Evolutionary conservation across 2,797 vertebrate genomes (phyloP).

Genomic region (Brachyrhaphis roseni): DNA sequence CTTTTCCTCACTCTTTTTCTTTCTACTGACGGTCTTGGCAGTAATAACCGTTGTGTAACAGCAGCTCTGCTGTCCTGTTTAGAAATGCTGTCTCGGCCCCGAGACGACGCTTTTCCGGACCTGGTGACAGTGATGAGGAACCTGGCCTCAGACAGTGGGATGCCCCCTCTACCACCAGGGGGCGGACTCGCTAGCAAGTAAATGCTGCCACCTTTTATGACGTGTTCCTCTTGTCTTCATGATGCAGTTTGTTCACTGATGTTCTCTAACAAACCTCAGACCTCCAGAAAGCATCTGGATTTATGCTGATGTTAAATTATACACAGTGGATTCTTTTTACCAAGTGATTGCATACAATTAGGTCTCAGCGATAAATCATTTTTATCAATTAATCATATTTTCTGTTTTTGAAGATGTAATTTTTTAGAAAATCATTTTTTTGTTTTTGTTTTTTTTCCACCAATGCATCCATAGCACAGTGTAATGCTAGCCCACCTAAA

Average conservation of each 20-base stretch:
- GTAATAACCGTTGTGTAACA: conserved; percentile 45
- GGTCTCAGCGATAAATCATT: too few species aligned
- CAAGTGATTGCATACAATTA: background rate
- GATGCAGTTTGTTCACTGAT: background rate
- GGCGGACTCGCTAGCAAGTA: conserved; percentile 99
- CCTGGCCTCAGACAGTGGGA: conserved; percentile 90
- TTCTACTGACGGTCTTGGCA: conserved; percentile 29
- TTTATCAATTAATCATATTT: too few species aligned
- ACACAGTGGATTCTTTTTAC: background rate
- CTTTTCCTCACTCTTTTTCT: conserved; percentile 24
- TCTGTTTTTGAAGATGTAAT: too few species aligned
- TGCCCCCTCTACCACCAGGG: conserved; percentile 95
- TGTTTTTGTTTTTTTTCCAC: too few species aligned
- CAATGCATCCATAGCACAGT: too few species aligned
- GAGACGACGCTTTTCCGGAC: conserved; percentile 94
- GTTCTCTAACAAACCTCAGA: background rate
- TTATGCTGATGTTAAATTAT: background rate
- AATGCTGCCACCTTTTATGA: conserved; percentile 63
- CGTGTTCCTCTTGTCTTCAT: background rate
- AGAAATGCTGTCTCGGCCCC: conserved; percentile 86
- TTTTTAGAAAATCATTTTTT: too few species aligned
- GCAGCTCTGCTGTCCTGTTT: conserved; percentile 59
- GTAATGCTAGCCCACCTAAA: too few species aligned
- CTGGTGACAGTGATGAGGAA: conserved; percentile 94
- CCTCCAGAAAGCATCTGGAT: background rate